A percentile compares a stretch with the other conserved stretches of the same genome.
phyloP scores from a whole-genome alignment of 92 coral and sea anemone species.

The Diadumene lineata region DNA sequence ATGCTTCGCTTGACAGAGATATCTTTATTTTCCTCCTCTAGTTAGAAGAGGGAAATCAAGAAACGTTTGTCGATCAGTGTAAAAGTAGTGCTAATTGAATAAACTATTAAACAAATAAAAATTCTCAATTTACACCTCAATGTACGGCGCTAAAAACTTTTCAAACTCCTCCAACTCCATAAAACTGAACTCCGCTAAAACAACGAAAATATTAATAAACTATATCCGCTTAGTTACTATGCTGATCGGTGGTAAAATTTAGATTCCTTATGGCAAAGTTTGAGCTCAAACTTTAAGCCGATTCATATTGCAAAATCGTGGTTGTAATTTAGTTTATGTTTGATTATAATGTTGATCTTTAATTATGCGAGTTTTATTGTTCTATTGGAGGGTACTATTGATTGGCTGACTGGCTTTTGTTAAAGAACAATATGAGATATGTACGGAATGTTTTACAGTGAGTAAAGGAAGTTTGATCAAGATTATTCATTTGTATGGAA shows the following conservation, averaged over 20 bases:
- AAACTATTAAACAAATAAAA: background rate
- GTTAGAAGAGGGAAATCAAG: no score
- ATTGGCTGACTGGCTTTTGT: constrained; percentile 10
- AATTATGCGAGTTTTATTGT: background rate
- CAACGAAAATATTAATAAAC: constrained; percentile 12
- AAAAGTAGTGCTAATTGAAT: background rate
- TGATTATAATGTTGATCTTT: background rate
- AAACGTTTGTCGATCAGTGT: no score
- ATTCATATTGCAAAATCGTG: constrained; percentile 7
- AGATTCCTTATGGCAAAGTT: no score
- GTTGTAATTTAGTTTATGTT: constrained; percentile 10
- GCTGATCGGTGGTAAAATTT: background rate
- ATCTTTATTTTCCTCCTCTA: no score
- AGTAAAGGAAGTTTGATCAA: no score
- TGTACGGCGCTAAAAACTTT: constrained; percentile 48
- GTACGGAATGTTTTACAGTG: background rate
- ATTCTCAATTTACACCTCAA: constrained; percentile 1
- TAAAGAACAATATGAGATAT: background rate
- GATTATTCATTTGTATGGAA: background rate
- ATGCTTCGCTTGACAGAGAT: no score
- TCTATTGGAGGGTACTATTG: background rate
- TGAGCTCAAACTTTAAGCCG: background rate
- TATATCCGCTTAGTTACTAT: background rate
- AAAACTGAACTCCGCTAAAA: background rate
- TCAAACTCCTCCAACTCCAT: constrained; percentile 56